A percentile compares a stretch with the other conserved stretches of the same genome.
These are phyloP conservation scores for Oopsacas minuta DNA, from an alignment of 37 sponge, comb jelly and placozoan genomes.

Conservation along the genomic window DNA sequence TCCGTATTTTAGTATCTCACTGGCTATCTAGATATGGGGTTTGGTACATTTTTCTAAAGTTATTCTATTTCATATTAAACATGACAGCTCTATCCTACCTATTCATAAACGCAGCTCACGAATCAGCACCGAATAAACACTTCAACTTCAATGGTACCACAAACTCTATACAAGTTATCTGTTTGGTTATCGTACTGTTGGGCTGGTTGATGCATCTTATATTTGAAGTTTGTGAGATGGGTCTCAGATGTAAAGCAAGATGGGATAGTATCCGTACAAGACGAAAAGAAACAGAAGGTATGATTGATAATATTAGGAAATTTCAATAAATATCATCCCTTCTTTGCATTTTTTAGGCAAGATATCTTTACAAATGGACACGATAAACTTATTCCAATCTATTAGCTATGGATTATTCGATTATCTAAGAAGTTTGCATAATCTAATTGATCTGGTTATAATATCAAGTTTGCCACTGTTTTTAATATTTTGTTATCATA, in stretches of 20 bases:
- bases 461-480: not conserved
- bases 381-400: not conserved
- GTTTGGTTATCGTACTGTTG: not conserved
- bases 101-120: not conserved
- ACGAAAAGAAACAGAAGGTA: not conserved
- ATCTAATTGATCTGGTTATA: not conserved
- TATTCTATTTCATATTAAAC: not conserved
- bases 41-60: not conserved
- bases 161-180: not conserved
- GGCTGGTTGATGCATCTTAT: not conserved
- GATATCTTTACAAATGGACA: not conserved
- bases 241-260: not conserved
- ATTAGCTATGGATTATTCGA: not conserved
- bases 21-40: constrained; percentile 3
- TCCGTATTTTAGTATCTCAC: not conserved
- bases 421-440: not conserved
- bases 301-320: too few relatives aligned
- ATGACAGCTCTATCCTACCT: not conserved
- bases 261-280: not conserved
- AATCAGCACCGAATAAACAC: not conserved
- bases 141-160: not conserved
- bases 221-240: not conserved
- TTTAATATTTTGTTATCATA: not conserved
- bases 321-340: not conserved
- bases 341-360: not conserved